Evolutionary conservation across 2,797 vertebrate genomes (phyloP), one percentile per base, ranked within the genome.

Genomic region (Euthynnus affinis): DNA sequence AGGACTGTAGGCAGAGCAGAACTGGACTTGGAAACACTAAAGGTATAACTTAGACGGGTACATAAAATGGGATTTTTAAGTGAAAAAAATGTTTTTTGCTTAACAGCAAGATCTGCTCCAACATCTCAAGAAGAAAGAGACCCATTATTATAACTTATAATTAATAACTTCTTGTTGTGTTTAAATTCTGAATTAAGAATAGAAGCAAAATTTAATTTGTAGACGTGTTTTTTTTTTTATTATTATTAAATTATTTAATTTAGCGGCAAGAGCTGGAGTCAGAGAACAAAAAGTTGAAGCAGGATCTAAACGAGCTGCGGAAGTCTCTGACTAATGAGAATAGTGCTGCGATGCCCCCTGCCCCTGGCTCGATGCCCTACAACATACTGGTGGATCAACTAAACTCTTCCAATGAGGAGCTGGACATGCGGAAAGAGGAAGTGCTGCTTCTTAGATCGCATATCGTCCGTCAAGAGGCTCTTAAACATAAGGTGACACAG

Each of bases 391-490:
- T 99, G 89, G 96, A 98, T 0, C 98, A 99, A 74, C 94, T 99
- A 85, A 96, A 91, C 69, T 96, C 97, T 0, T 96, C 97, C 71
- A 97, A 94, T 0, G 98, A 99, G 4, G 98, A 99, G 89, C 93
- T 99, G 0, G 98, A 98, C 29, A 96, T 99, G 14, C 95, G 98
- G 13, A 99, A 98, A 89, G 98, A 99, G 60, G 98, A 99, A 76
- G 98, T 99, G 81, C 95, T 99, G 70, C 97, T 99, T 78, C 93
- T 99, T 48, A 93, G 97, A 52, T 98, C 98, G 40, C 98, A 99
- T 79, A 95, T 99, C 63, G 97, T 99, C 55, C 98, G 96, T 87
- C 97, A 98, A 60, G 98, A 98, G 69, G 96, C 96, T 3, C 95
- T 97, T 40, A 97, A 96, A 59, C 95, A 96, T 74, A 99, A 97